A percentile compares a stretch with the other conserved stretches of the same genome.
These are phyloP conservation scores for Paguma larvata DNA, from an alignment of 2,797 vertebrate genomes.

Conservation along the genomic window DNA sequence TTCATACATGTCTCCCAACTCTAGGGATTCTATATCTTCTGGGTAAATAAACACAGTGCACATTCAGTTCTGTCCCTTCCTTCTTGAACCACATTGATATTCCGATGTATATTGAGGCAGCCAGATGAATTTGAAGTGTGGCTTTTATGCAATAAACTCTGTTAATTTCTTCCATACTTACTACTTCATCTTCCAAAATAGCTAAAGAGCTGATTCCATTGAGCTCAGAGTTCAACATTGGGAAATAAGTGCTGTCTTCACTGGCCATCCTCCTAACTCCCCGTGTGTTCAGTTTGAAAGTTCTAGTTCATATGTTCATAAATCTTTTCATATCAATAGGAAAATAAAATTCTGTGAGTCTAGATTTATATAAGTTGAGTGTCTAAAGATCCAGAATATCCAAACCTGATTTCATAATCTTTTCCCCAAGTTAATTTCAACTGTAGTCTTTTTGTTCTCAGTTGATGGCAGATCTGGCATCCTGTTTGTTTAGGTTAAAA, in stretches of 20 bases:
- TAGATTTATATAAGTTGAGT: conserved; percentile 1
- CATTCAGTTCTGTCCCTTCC: conserved; percentile 28
- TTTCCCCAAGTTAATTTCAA: neutral
- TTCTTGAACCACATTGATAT: neutral
- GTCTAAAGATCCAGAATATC: conserved; percentile 5
- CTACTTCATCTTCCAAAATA: conserved; percentile 34
- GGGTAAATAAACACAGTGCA: neutral
- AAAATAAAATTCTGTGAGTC: neutral
- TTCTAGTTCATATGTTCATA: conserved; percentile 45
- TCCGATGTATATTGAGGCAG: conserved; percentile 16
- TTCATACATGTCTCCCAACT: neutral
- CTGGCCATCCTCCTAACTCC: neutral
- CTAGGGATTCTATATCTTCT: neutral
- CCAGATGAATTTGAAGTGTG: conserved; percentile 54
- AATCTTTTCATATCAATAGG: neutral
- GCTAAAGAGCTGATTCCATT: conserved; percentile 41
- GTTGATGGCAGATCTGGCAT: neutral
- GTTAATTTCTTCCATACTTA: conserved; percentile 45
- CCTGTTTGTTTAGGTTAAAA: conserved; percentile 10
- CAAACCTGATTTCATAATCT: conserved; percentile 11
- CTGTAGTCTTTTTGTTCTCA: neutral
- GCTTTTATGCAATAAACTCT: conserved; percentile 32
- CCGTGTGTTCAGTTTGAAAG: conserved; percentile 42
- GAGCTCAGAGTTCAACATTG: conserved; percentile 36
- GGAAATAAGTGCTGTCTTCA: conserved; percentile 49